Percentiles rank a stretch among this genome's conserved stretches.
Evolutionary conservation across 2,113 vertebrate genomes (phyloP).

Genomic region (Hymenochirus boettgeri): DNA sequence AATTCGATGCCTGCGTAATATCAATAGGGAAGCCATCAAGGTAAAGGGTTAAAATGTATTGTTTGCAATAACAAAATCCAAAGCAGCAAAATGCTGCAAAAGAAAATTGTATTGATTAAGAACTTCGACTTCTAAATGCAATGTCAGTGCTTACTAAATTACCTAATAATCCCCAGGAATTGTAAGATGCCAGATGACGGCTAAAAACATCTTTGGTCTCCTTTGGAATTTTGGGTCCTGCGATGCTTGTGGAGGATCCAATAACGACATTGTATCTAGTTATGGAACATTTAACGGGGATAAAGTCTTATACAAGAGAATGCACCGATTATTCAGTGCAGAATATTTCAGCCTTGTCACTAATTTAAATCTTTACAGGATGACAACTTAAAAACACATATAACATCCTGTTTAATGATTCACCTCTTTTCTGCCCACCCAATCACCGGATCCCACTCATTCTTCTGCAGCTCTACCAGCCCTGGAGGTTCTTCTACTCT

Average conservation of each 20-base stretch:
- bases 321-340: not conserved
- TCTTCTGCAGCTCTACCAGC: constrained; percentile 88
- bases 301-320: not conserved
- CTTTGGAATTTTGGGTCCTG: constrained; percentile 82
- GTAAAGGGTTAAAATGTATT: constrained; percentile 28
- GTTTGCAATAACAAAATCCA: not conserved
- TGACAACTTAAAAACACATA: too few species aligned
- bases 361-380: too few species aligned
- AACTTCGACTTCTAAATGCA: too few species aligned
- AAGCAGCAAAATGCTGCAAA: too few species aligned
- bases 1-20: constrained; percentile 80
- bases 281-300: not conserved
- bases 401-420: constrained; percentile 23
- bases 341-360: not conserved
- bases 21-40: not conserved
- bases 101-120: too few species aligned
- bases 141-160: too few species aligned
- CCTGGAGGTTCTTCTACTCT: constrained; percentile 86
- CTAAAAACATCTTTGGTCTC: constrained; percentile 77
- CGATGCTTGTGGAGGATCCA: constrained; percentile 82
- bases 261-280: constrained; percentile 82
- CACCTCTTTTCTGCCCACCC: constrained; percentile 89
- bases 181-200: constrained; percentile 86
- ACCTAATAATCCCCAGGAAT: constrained; percentile 92
- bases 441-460: constrained; percentile 89